A percentile compares a stretch with the other conserved stretches of the same genome.
Conservation (phyloP, 2,113 vertebrate species). For the Rhinogobius similis region DNA sequence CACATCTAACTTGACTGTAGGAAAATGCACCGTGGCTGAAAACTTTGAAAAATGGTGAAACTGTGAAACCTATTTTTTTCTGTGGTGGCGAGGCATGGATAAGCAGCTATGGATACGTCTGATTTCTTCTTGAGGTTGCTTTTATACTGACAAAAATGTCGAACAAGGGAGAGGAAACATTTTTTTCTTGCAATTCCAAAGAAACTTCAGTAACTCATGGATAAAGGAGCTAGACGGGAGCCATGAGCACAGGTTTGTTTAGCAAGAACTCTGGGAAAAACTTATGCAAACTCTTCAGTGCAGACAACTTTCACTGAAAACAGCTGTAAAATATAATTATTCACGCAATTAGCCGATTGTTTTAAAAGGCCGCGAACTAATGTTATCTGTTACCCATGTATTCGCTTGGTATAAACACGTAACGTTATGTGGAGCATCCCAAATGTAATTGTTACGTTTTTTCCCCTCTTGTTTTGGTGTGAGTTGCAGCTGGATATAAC, state of each 20-base stretch:
- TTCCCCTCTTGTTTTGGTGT: constrained; percentile 1
- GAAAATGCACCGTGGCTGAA: constrained; percentile 65
- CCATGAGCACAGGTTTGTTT: constrained; percentile 85
- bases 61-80: constrained; percentile 31
- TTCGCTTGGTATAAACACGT: neutral
- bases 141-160: constrained; percentile 55
- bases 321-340: neutral
- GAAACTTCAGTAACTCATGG: constrained; percentile 77
- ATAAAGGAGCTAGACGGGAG: constrained; percentile 75
- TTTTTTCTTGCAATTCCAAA: constrained; percentile 61
- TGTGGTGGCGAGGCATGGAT: constrained; percentile 40
- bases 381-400: neutral
- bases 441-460: neutral
- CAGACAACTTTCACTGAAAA: neutral
- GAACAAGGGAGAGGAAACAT: constrained; percentile 39
- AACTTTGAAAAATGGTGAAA: constrained; percentile 67
- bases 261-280: constrained; percentile 43
- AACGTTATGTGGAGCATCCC: neutral
- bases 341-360: neutral
- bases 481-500: constrained; percentile 50
- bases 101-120: constrained; percentile 4
- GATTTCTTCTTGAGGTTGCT: neutral
- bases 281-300: neutral
- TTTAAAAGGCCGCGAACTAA: neutral
- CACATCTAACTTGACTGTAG: constrained; percentile 3